These are phyloP conservation scores for Hirundichthys speculiger DNA, from an alignment of 2,113 vertebrate genomes.

Conservation along the genomic window DNA sequence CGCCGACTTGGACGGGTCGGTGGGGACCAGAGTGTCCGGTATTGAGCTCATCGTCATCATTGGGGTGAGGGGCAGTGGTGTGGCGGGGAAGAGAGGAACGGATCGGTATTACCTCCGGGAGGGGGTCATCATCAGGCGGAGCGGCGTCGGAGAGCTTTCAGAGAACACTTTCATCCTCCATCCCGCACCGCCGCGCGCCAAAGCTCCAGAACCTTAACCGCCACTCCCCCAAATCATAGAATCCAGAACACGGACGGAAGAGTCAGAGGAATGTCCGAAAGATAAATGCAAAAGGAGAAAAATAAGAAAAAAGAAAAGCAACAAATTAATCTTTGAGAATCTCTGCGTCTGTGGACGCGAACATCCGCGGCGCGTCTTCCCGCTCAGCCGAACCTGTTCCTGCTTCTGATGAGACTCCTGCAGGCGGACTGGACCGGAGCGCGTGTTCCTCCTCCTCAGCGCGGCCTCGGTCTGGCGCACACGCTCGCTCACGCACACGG, in stretches of 20 bases:
- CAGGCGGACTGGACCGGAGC: too few species aligned
- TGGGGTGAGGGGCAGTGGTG: conserved; percentile 38
- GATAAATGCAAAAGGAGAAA: too few species aligned
- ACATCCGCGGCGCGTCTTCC: too few species aligned
- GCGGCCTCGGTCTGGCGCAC: too few species aligned
- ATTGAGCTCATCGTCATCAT: conserved; percentile 89
- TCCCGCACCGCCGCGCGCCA: conserved; percentile 49
- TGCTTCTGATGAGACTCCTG: too few species aligned
- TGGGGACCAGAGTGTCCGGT: conserved; percentile 83
- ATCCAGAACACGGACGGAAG: conserved; percentile 6
- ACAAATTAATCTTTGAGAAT: too few species aligned
- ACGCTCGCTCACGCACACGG: conserved; percentile 14
- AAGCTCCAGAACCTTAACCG: conserved; percentile 38
- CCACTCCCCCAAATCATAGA: conserved; percentile 26
- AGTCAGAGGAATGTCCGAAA: too few species aligned
- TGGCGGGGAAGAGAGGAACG: not conserved
- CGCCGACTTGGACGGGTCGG: conserved; percentile 84
- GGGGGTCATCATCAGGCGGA: conserved; percentile 38
- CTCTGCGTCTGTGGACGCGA: too few species aligned
- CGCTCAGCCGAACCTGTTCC: too few species aligned
- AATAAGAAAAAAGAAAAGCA: too few species aligned
- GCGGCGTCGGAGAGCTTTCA: not conserved
- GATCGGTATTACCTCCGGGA: conserved; percentile 37
- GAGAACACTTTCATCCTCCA: too few species aligned
- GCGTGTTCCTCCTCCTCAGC: too few species aligned